These are phyloP conservation scores for Peromyscus aztecus DNA, from an alignment of 2,797 vertebrate genomes.

Conservation along the genomic window DNA sequence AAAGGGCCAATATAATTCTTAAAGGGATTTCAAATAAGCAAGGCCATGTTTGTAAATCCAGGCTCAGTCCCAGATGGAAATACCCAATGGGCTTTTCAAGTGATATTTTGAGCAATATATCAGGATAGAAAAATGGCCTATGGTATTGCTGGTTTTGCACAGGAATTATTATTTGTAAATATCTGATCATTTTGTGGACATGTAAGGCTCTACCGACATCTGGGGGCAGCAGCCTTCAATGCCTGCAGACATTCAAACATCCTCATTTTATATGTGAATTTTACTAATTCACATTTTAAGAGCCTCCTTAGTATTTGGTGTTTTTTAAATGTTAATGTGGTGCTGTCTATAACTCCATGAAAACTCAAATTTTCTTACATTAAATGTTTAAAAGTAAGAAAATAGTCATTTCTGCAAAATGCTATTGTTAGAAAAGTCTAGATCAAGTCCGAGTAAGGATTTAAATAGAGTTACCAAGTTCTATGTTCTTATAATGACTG, in stretches of 20 bases:
- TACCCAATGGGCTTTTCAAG: neutral
- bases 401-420: slow-evolving; percentile 75
- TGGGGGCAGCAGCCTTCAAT: slow-evolving; percentile 41
- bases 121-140: neutral
- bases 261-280: slow-evolving; percentile 66
- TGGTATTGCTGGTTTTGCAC: slow-evolving; percentile 23
- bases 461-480: slow-evolving; percentile 76
- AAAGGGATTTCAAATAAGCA: slow-evolving; percentile 48
- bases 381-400: slow-evolving; percentile 71
- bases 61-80: slow-evolving; percentile 14
- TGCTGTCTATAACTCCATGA: slow-evolving; percentile 56
- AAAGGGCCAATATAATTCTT: slow-evolving; percentile 25
- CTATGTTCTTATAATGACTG: slow-evolving; percentile 71
- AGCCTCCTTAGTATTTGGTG: slow-evolving; percentile 54
- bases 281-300: slow-evolving; percentile 59
- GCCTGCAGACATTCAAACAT: neutral
- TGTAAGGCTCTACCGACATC: slow-evolving; percentile 14
- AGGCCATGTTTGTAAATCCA: neutral
- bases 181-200: slow-evolving; percentile 52
- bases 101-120: slow-evolving; percentile 35
- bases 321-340: slow-evolving; percentile 64
- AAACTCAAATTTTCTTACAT: slow-evolving; percentile 61
- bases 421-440: slow-evolving; percentile 68
- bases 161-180: slow-evolving; percentile 61
- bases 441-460: slow-evolving; percentile 72